These are phyloP conservation scores for Himalopsyche phryganea DNA, from an alignment of 1,140 invertebrate species.

Conservation along the genomic window DNA sequence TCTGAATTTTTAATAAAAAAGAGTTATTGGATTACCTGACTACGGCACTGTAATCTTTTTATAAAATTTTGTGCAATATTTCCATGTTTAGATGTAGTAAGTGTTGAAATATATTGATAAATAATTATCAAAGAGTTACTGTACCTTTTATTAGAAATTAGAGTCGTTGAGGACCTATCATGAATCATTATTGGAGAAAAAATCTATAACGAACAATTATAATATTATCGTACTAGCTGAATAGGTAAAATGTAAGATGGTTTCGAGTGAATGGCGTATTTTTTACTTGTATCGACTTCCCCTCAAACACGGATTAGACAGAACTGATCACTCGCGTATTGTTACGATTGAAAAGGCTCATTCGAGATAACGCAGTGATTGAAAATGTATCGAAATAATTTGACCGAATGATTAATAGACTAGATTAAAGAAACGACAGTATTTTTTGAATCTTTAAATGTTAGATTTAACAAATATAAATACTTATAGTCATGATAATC, in stretches of 20 bases:
- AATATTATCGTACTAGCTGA: background rate
- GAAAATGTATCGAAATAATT: conserved; percentile 20
- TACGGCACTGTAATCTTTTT: no score
- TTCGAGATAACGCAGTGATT: no score
- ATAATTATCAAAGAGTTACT: conserved; percentile 30
- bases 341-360: no score
- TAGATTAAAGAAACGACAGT: conserved; percentile 28
- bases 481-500: background rate
- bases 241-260: background rate
- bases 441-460: conserved; percentile 34
- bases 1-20: no score
- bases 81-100: conserved; percentile 23
- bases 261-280: background rate
- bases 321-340: no score
- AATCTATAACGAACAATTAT: background rate
- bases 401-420: conserved; percentile 19
- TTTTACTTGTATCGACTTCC: background rate
- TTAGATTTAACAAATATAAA: conserved; percentile 1
- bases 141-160: conserved; percentile 34
- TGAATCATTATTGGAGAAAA: background rate
- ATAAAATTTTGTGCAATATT: conserved; percentile 29
- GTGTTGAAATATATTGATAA: conserved; percentile 11
- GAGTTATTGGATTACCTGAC: no score
- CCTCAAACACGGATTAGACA: background rate
- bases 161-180: conserved; percentile 9